A percentile compares a stretch with the other conserved stretches of the same genome.
phyloP scores from a whole-genome alignment of 2,888 invertebrate species.

The Achlya flavicornis region DNA sequence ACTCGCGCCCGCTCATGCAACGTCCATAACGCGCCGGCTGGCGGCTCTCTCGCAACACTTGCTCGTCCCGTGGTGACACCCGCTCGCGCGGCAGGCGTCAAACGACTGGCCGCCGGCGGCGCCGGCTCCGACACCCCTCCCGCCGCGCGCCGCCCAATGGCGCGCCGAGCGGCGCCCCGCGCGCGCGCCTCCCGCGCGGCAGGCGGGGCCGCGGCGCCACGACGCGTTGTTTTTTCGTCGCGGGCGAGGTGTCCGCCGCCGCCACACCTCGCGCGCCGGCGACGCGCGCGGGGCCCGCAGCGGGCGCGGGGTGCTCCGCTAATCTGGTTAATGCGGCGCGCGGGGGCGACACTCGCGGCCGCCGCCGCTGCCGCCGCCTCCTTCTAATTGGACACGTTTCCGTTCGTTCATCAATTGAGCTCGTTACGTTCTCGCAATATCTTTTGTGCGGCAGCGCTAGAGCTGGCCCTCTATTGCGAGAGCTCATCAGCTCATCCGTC shows the following conservation, averaged over 20 bases:
- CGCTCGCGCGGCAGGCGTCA: conserved; percentile 81
- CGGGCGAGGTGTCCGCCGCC: conserved; percentile 78
- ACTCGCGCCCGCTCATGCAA: conserved; percentile 84
- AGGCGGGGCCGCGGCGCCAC: conserved; percentile 70
- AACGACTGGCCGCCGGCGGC: conserved; percentile 81
- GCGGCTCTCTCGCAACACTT: conserved; percentile 65
- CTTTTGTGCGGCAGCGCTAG: conserved; percentile 62
- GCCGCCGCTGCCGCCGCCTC: conserved; percentile 71
- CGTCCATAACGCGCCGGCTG: conserved; percentile 71
- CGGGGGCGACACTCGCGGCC: conserved; percentile 65
- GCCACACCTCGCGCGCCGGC: conserved; percentile 65
- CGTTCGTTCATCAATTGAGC: conserved; percentile 82
- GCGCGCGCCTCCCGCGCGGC: conserved; percentile 62
- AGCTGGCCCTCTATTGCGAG: conserved; percentile 48
- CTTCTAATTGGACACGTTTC: conserved; percentile 84
- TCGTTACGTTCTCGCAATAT: conserved; percentile 76
- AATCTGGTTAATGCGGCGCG: conserved; percentile 79
- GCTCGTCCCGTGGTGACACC: conserved; percentile 70
- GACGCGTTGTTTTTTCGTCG: conserved; percentile 77
- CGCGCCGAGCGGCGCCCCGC: conserved; percentile 74
- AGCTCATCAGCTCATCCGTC: conserved; percentile 30
- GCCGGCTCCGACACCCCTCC: conserved; percentile 83
- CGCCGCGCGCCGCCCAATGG: conserved; percentile 71
- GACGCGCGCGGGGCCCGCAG: conserved; percentile 45
- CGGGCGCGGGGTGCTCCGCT: conserved; percentile 56